These are phyloP conservation scores for Rhagonycha fulva DNA, from an alignment of 2,888 invertebrate species.

Conservation along the genomic window DNA sequence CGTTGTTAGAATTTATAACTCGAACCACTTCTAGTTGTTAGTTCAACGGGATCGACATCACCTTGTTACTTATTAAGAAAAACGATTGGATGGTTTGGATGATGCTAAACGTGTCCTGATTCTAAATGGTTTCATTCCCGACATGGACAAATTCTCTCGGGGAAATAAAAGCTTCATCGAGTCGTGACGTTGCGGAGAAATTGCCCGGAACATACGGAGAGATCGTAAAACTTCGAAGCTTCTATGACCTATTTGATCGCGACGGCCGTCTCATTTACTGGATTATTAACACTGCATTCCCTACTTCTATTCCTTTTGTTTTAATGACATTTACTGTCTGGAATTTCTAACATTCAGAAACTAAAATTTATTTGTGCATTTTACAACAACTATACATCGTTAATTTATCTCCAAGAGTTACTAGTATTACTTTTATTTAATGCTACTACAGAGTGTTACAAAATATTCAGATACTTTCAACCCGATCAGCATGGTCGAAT, in stretches of 20 bases:
- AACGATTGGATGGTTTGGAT: constrained; percentile 40
- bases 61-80: constrained; percentile 29
- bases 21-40: not conserved
- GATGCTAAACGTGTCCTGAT: constrained; percentile 52
- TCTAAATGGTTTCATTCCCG: constrained; percentile 49
- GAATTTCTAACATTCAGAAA: constrained; percentile 20
- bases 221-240: constrained; percentile 47
- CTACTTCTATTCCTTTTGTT: constrained; percentile 24
- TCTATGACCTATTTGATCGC: constrained; percentile 48
- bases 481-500: not conserved
- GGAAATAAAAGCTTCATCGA: constrained; percentile 56
- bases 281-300: constrained; percentile 48
- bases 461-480: not conserved
- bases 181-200: constrained; percentile 47
- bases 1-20: constrained; percentile 13
- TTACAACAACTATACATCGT: constrained; percentile 4
- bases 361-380: constrained; percentile 14
- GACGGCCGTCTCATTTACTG: constrained; percentile 49
- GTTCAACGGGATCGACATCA: constrained; percentile 12
- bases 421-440: not conserved
- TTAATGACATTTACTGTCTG: constrained; percentile 26
- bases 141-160: constrained; percentile 48
- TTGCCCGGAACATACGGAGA: constrained; percentile 52
- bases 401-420: not conserved
- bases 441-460: not conserved